Evolutionary conservation across 2,797 vertebrate genomes (phyloP).

Genomic region (Champsocephalus esox): DNA sequence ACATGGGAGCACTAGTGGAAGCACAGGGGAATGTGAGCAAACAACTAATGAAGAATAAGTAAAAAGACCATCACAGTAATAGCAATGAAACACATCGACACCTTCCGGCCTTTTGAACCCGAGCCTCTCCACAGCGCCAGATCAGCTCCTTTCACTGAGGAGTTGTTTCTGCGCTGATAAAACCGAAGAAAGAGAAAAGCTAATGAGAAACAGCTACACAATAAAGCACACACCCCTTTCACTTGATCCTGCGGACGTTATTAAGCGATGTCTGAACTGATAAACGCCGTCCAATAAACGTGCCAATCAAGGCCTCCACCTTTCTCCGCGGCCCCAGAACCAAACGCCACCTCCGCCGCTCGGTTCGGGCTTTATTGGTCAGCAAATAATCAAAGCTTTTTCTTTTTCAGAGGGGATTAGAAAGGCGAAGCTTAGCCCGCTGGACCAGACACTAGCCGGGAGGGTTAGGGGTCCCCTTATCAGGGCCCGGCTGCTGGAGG

Average conservation of each 20-base stretch:
- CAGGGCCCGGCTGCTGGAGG: slow-evolving; percentile 93
- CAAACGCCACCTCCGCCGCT: slow-evolving; percentile 46
- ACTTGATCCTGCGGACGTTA: slow-evolving; percentile 77
- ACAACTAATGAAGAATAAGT: too few species aligned
- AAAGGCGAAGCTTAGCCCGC: slow-evolving; percentile 90
- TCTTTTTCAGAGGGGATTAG: slow-evolving; percentile 81
- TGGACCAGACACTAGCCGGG: slow-evolving; percentile 93
- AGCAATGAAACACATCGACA: too few species aligned
- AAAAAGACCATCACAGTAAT: too few species aligned
- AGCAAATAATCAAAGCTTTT: slow-evolving; percentile 96
- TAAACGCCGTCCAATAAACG: slow-evolving; percentile 62
- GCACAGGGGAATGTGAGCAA: too few species aligned
- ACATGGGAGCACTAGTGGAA: too few species aligned
- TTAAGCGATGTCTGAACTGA: slow-evolving; percentile 84
- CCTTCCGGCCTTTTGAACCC: slow-evolving; percentile 36
- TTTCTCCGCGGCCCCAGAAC: slow-evolving; percentile 23
- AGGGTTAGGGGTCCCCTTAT: slow-evolving; percentile 94
- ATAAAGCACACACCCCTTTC: slow-evolving; percentile 41
- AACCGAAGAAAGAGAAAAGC: slow-evolving; percentile 51
- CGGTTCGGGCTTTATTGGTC: slow-evolving; percentile 91
- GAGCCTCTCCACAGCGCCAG: slow-evolving; percentile 25
- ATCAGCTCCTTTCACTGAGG: slow-evolving; percentile 62
- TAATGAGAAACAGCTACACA: slow-evolving; percentile 37
- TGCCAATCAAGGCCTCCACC: slow-evolving; percentile 57
- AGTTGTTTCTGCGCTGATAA: slow-evolving; percentile 52